These are phyloP conservation scores for Malurus splendens DNA, from an alignment of 2,797 vertebrate species.

Conservation along the genomic window DNA sequence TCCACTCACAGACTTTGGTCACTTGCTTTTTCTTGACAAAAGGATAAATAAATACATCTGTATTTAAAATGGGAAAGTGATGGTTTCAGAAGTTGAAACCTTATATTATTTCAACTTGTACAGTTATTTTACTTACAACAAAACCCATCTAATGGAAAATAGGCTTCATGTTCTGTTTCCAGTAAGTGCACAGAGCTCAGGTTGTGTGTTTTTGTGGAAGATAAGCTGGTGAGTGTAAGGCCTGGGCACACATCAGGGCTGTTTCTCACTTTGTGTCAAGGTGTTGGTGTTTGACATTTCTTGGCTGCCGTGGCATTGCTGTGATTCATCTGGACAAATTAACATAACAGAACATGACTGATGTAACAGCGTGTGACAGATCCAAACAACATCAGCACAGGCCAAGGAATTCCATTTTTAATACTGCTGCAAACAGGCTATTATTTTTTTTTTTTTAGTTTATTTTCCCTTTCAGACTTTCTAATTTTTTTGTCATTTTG, in stretches of 20 bases:
- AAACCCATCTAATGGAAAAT: neutral
- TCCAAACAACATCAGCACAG: slow-evolving; percentile 14
- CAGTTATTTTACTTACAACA: neutral
- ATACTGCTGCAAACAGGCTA: neutral
- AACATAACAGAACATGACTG: slow-evolving; percentile 44
- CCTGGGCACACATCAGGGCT: neutral
- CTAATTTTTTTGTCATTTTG: neutral
- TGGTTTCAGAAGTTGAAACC: neutral
- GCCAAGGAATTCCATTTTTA: slow-evolving; percentile 41
- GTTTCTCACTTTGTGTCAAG: slow-evolving; percentile 3
- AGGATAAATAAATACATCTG: neutral
- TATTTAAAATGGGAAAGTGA: neutral
- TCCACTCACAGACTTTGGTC: neutral
- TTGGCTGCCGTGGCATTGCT: slow-evolving; percentile 15
- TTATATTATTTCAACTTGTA: neutral
- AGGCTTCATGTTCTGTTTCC: neutral
- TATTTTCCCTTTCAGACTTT: neutral
- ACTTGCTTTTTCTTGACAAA: neutral
- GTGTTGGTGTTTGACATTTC: slow-evolving; percentile 11
- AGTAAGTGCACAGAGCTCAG: no score
- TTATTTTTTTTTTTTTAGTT: neutral
- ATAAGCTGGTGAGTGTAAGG: neutral
- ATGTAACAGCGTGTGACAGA: slow-evolving; percentile 39
- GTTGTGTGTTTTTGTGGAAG: neutral
- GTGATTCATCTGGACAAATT: slow-evolving; percentile 35